Percentiles rank a stretch among this genome's conserved stretches.
These are phyloP conservation scores for Lysiphlebus fabarum DNA, from an alignment of 1,140 invertebrate species.

Conservation along the genomic window DNA sequence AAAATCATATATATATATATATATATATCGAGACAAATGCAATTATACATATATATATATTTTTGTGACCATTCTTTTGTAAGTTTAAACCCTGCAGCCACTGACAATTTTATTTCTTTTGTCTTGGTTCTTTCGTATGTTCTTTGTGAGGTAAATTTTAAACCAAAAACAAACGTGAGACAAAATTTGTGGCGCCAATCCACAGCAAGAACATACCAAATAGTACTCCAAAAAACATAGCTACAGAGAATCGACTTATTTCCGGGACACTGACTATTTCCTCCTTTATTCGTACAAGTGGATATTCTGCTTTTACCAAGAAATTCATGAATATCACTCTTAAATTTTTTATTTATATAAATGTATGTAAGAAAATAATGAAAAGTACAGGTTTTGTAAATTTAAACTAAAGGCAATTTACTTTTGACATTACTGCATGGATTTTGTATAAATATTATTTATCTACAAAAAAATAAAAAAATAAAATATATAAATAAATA, in stretches of 20 bases:
- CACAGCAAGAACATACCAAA: conserved; percentile 18
- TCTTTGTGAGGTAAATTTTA: conserved; percentile 10
- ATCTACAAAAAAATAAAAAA: too few relatives aligned
- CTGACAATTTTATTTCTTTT: conserved; percentile 4
- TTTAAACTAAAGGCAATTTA: too few relatives aligned
- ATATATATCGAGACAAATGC: too few relatives aligned
- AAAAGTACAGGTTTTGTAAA: too few relatives aligned
- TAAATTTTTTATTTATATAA: not conserved
- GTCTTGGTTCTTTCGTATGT: not conserved
- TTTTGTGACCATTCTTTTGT: too few relatives aligned
- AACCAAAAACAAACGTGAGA: not conserved
- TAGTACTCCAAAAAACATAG: conserved; percentile 13
- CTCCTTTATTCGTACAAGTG: conserved; percentile 23
- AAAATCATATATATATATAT: too few relatives aligned
- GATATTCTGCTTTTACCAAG: conserved; percentile 20
- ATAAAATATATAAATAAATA: too few relatives aligned
- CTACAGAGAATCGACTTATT: conserved; percentile 19
- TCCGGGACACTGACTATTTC: conserved; percentile 20
- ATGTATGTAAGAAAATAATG: too few relatives aligned
- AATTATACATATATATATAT: too few relatives aligned
- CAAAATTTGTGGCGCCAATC: conserved; percentile 17
- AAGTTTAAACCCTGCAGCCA: too few relatives aligned
- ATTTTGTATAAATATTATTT: too few relatives aligned
- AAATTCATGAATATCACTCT: conserved; percentile 20
- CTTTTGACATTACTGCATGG: too few relatives aligned